Evolutionary conservation across 2,888 invertebrate species (phyloP).

Genomic region (Polyploca ridens): DNA sequence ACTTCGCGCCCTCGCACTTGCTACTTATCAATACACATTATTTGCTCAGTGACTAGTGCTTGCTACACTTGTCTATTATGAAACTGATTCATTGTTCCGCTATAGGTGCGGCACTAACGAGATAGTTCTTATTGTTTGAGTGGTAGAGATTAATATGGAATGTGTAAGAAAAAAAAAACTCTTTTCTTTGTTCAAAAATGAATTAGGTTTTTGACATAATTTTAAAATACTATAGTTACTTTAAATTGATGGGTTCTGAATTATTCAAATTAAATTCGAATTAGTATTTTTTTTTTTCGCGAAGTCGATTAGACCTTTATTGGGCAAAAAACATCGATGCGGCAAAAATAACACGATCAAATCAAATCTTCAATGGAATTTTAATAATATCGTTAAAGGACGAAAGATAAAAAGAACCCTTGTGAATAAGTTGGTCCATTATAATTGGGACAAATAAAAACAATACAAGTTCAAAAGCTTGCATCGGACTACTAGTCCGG

Average conservation of each 20-base stretch:
- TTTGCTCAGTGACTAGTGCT: conserved; percentile 36
- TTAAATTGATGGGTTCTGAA: neutral
- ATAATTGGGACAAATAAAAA: neutral
- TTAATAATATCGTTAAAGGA: no score
- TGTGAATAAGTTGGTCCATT: neutral
- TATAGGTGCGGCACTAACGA: neutral
- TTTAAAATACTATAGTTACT: neutral
- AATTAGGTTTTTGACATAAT: neutral
- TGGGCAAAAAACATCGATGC: neutral
- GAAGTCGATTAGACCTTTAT: neutral
- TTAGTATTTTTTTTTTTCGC: neutral
- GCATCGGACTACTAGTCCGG: no score
- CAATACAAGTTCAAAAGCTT: neutral
- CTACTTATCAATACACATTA: conserved; percentile 45
- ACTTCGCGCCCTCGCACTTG: conserved; percentile 53
- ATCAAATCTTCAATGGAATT: no score
- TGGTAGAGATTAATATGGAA: neutral
- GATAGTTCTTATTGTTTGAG: neutral
- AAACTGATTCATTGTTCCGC: conserved; percentile 25
- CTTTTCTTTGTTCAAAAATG: no score
- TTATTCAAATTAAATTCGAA: neutral
- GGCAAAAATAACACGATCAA: neutral
- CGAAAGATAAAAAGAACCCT: neutral
- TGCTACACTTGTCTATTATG: conserved; percentile 16
- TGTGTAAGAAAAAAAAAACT: neutral